phyloP scores from a whole-genome alignment of 2,113 vertebrate species.

The Andinoacara biseriatus region DNA sequence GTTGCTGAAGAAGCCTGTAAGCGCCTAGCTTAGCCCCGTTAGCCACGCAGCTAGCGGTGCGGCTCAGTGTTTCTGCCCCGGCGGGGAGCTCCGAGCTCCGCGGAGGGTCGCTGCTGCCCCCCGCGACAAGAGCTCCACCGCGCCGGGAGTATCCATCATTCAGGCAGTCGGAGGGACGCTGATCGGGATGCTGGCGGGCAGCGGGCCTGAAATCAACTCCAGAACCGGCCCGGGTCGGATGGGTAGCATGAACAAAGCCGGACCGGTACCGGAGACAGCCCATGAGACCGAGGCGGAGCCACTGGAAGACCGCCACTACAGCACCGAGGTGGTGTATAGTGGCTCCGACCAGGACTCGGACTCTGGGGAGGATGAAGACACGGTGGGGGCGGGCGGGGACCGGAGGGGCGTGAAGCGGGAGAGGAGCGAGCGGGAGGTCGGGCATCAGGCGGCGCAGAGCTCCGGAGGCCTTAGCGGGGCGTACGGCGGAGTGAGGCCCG shows the following conservation, averaged over 20 bases:
- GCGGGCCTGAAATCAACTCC: slow-evolving; percentile 65
- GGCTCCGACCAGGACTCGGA: slow-evolving; percentile 87
- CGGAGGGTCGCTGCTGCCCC: neutral
- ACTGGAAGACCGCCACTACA: slow-evolving; percentile 62
- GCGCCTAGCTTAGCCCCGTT: slow-evolving; percentile 20
- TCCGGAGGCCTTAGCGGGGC: slow-evolving; percentile 70
- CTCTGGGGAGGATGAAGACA: slow-evolving; percentile 87
- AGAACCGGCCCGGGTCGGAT: slow-evolving; percentile 56
- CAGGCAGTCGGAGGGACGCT: neutral
- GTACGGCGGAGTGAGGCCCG: slow-evolving; percentile 70
- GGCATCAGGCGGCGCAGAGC: slow-evolving; percentile 27
- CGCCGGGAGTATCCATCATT: neutral
- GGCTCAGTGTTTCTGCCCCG: neutral
- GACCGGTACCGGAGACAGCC: slow-evolving; percentile 44
- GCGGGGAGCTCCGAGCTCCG: slow-evolving; percentile 19
- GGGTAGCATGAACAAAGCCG: slow-evolving; percentile 71
- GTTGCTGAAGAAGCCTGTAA: slow-evolving; percentile 34
- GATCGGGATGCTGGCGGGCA: slow-evolving; percentile 57
- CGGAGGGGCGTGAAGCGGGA: slow-evolving; percentile 81
- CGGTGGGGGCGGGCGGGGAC: slow-evolving; percentile 64
- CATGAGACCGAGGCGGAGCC: slow-evolving; percentile 50
- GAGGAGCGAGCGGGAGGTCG: slow-evolving; percentile 79
- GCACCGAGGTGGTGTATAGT: slow-evolving; percentile 71
- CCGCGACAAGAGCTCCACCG: neutral
- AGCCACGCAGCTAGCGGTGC: slow-evolving; percentile 16